phyloP scores from a whole-genome alignment of 1,140 invertebrate genomes.

The Dreissena polymorpha region DNA sequence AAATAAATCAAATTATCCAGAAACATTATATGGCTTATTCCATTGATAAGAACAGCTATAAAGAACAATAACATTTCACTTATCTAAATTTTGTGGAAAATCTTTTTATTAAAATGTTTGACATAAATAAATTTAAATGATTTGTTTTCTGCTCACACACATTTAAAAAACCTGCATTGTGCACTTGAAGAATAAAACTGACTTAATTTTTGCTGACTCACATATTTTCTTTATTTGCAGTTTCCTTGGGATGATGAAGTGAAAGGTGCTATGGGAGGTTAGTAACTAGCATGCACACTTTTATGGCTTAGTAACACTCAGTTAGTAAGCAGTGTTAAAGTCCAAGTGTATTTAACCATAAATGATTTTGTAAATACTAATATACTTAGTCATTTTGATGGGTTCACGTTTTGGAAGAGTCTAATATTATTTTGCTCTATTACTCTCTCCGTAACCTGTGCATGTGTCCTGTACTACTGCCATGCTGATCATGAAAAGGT shows the following conservation, averaged over 20 bases:
- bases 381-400: background rate
- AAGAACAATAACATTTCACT: too few relatives aligned
- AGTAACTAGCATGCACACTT: constrained; percentile 1
- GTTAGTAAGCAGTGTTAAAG: background rate
- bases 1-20: too few relatives aligned
- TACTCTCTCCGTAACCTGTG: background rate
- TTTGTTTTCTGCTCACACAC: background rate
- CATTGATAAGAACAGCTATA: too few relatives aligned
- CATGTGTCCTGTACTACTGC: too few relatives aligned
- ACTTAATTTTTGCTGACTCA: background rate
- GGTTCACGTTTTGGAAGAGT: background rate
- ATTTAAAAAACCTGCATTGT: background rate
- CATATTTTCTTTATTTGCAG: constrained; percentile 11
- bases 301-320: background rate
- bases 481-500: too few relatives aligned
- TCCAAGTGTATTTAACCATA: background rate
- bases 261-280: background rate
- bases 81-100: too few relatives aligned
- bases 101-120: too few relatives aligned
- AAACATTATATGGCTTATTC: too few relatives aligned
- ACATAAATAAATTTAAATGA: too few relatives aligned
- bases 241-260: constrained; percentile 48
- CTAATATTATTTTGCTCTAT: too few relatives aligned
- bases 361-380: background rate
- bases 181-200: too few relatives aligned